These are phyloP conservation scores for Psilopogon haemacephalus DNA, from an alignment of 2,113 vertebrate genomes.

Conservation along the genomic window DNA sequence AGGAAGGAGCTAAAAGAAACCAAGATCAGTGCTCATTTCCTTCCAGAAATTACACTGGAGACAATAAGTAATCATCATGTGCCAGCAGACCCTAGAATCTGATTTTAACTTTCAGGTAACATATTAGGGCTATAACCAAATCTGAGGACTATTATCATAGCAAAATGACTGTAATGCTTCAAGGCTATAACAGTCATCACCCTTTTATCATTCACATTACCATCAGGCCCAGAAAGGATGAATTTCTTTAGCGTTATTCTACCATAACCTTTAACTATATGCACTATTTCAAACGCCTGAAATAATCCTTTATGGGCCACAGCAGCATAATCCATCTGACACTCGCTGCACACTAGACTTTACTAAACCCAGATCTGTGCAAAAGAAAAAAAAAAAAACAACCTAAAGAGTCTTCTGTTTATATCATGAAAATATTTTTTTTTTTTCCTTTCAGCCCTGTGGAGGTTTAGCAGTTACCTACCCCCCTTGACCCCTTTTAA, in stretches of 20 bases:
- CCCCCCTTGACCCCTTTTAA: no score
- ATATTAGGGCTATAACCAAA: slow-evolving; percentile 51
- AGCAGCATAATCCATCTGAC: slow-evolving; percentile 12
- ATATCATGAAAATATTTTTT: neutral
- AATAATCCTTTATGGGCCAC: slow-evolving; percentile 30
- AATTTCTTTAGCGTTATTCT: slow-evolving; percentile 47
- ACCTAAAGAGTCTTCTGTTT: neutral
- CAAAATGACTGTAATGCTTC: slow-evolving; percentile 63
- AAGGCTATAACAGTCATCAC: slow-evolving; percentile 46
- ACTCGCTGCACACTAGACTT: neutral
- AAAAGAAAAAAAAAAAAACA: no score
- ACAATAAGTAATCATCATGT: slow-evolving; percentile 25
- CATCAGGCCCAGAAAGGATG: slow-evolving; percentile 34
- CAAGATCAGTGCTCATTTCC: neutral
- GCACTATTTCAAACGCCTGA: slow-evolving; percentile 36
- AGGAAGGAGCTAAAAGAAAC: neutral
- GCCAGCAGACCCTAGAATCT: slow-evolving; percentile 14
- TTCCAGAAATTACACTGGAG: slow-evolving; percentile 20
- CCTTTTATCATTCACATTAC: slow-evolving; percentile 56
- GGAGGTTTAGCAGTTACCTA: no score
- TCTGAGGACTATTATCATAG: slow-evolving; percentile 61
- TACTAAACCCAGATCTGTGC: neutral
- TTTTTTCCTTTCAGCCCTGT: neutral
- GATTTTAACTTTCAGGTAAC: slow-evolving; percentile 64
- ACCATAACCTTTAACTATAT: slow-evolving; percentile 54